Percentiles rank a stretch among this genome's conserved stretches.
Evolutionary conservation across 1,140 invertebrate genomes (phyloP).

Genomic region (Bradynema listronoti): DNA sequence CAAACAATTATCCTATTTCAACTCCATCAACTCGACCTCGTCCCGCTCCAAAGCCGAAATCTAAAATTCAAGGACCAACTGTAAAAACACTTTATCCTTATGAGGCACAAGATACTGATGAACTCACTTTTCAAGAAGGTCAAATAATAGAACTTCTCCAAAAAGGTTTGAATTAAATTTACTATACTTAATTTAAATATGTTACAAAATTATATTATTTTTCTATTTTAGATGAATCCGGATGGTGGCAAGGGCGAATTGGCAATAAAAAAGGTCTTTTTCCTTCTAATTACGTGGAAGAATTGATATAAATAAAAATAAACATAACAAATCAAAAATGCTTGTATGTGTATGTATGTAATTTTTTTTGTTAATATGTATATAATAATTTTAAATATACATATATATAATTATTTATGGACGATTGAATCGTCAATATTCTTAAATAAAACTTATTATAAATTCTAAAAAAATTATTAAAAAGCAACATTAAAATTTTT

Average conservation of each 20-base stretch:
- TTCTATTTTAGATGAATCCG: conserved; percentile 65
- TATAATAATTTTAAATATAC: too few species aligned
- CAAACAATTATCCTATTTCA: conserved; percentile 34
- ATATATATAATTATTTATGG: too few species aligned
- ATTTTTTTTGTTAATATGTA: too few species aligned
- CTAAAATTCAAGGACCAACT: conserved; percentile 62
- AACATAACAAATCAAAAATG: too few species aligned
- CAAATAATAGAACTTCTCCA: conserved; percentile 67
- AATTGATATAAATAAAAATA: conserved; percentile 43
- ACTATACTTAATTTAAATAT: conserved; percentile 16
- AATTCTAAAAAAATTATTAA: too few species aligned
- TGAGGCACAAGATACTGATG: conserved; percentile 67
- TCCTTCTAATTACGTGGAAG: conserved; percentile 68
- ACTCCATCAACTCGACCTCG: conserved; percentile 13
- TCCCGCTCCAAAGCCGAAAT: conserved; percentile 59
- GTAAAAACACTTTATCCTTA: conserved; percentile 67
- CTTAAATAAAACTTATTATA: too few species aligned
- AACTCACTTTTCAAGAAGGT: conserved; percentile 66
- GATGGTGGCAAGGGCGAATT: conserved; percentile 68
- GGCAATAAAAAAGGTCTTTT: conserved; percentile 66
- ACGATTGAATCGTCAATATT: too few species aligned
- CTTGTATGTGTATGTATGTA: too few species aligned
- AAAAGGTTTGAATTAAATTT: conserved; percentile 60
- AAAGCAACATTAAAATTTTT: too few species aligned
- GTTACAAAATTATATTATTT: too few species aligned